A percentile compares a stretch with the other conserved stretches of the same genome.
Evolutionary conservation across 2,888 invertebrate genomes (phyloP).

Genomic region (Coenonympha arcania): DNA sequence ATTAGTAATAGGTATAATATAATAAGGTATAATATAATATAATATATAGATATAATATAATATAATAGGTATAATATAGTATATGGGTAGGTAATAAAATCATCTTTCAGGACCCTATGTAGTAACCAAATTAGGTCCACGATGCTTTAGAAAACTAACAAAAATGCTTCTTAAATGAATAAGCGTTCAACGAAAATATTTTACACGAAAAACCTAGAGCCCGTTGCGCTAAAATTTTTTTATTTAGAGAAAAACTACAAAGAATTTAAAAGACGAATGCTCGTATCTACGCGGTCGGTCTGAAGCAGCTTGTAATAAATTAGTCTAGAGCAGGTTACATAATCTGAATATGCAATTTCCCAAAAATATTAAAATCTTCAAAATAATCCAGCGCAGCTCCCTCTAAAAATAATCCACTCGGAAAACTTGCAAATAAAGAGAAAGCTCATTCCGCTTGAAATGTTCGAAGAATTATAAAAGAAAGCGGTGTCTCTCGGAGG

Average conservation of each 20-base stretch:
- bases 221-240: neutral
- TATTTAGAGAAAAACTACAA: too few relatives aligned
- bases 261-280: too few relatives aligned
- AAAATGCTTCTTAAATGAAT: neutral
- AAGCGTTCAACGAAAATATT: neutral
- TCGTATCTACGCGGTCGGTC: too few relatives aligned
- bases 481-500: constrained; percentile 27
- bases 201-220: neutral
- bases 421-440: neutral
- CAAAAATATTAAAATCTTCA: too few relatives aligned
- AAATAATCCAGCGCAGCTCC: too few relatives aligned
- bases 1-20: too few relatives aligned
- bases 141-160: neutral
- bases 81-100: neutral
- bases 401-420: neutral
- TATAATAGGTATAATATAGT: too few relatives aligned
- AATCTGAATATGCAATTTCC: too few relatives aligned
- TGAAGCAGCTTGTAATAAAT: too few relatives aligned
- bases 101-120: neutral
- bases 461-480: constrained; percentile 29
- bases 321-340: too few relatives aligned
- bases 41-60: too few relatives aligned
- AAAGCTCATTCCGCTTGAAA: neutral
- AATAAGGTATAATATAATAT: too few relatives aligned
- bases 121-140: neutral